These are phyloP conservation scores for Drosophila micromelanica DNA, from an alignment of 1,140 invertebrate genomes.

Conservation along the genomic window DNA sequence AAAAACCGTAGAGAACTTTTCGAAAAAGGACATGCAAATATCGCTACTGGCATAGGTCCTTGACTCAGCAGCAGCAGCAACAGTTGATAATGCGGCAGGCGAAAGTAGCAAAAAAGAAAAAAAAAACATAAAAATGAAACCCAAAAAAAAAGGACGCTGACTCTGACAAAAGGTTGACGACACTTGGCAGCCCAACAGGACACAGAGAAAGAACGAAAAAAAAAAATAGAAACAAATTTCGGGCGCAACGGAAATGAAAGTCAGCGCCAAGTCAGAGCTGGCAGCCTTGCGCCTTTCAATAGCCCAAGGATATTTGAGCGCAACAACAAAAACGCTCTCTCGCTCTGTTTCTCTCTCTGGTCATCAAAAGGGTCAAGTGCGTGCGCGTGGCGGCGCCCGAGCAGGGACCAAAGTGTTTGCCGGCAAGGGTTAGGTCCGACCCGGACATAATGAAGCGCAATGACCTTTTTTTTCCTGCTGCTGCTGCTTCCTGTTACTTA, in stretches of 20 bases:
- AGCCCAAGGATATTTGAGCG: conserved; percentile 62
- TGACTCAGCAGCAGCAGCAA: conserved; percentile 25
- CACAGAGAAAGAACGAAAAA: background rate
- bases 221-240: conserved; percentile 24
- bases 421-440: conserved; percentile 59
- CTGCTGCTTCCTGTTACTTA: conserved; percentile 20
- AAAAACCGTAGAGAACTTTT: background rate
- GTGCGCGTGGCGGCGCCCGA: conserved; percentile 54
- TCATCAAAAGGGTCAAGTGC: conserved; percentile 72
- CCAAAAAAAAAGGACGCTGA: conserved; percentile 31
- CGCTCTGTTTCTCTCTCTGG: background rate
- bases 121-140: conserved; percentile 1
- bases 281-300: conserved; percentile 19
- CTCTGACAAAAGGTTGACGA: conserved; percentile 51
- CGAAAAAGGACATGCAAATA: conserved; percentile 48
- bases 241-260: conserved; percentile 43
- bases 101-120: conserved; percentile 14
- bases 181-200: conserved; percentile 11
- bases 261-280: conserved; percentile 13
- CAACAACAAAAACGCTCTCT: conserved; percentile 1
- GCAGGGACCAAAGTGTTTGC: too few species aligned
- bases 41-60: conserved; percentile 21
- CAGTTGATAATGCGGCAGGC: conserved; percentile 35
- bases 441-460: conserved; percentile 67
- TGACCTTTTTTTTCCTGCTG: conserved; percentile 54